Conservation (phyloP, 1,140 invertebrate species). For the Drosophila sturtevanti region DNA sequence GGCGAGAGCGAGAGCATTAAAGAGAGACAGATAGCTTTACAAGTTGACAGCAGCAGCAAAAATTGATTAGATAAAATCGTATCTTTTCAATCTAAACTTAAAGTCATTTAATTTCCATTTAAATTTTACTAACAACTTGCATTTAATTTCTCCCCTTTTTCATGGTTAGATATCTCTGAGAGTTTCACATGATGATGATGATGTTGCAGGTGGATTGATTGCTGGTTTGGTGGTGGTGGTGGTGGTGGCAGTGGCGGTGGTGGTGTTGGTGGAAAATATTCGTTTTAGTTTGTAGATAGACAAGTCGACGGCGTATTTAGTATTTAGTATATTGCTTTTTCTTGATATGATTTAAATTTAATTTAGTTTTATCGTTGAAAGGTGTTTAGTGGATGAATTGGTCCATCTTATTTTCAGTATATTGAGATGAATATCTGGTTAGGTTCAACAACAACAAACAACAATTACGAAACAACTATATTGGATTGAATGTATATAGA, state of each 20-base stretch:
- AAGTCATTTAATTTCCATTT: neutral
- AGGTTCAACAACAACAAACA: conserved; percentile 48
- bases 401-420: neutral
- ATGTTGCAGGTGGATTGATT: no score
- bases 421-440: neutral
- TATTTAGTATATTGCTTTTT: neutral
- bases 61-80: neutral
- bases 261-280: neutral
- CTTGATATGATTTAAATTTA: neutral
- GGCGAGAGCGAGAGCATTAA: neutral
- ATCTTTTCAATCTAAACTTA: neutral
- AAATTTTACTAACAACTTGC: neutral
- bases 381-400: conserved; percentile 32
- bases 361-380: neutral
- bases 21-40: neutral
- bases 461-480: conserved; percentile 16
- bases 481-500: neutral
- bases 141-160: neutral
- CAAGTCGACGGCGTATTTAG: neutral
- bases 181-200: neutral
- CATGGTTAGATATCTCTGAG: neutral
- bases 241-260: no score
- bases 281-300: neutral
- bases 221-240: no score
- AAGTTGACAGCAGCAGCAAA: neutral